Evolutionary conservation across 2,113 vertebrate genomes (phyloP).

Genomic region (Hystrix cristata): DNA sequence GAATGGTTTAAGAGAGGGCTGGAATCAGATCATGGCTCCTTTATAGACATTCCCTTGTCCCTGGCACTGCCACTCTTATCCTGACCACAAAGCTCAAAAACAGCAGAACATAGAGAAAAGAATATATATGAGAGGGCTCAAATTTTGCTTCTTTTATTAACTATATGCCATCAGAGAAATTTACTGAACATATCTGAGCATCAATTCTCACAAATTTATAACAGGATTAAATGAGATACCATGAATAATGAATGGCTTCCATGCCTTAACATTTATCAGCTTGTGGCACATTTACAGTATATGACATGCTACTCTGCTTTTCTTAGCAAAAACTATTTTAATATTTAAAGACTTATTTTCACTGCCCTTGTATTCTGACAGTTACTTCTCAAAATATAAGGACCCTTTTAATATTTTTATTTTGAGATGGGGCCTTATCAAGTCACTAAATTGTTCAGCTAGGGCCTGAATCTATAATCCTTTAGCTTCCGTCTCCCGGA

Average conservation of each 20-base stretch:
- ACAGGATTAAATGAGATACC: neutral
- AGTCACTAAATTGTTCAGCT: neutral
- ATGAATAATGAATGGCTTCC: neutral
- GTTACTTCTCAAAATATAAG: slow-evolving; percentile 74
- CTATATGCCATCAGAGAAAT: neutral
- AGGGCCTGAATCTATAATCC: neutral
- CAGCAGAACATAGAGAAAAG: neutral
- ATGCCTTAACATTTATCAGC: neutral
- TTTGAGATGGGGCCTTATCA: neutral
- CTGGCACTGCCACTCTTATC: rapidly evolving
- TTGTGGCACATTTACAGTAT: neutral
- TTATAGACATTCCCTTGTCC: neutral
- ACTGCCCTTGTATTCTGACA: slow-evolving; percentile 70
- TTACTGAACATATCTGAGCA: neutral
- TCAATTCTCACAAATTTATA: neutral
- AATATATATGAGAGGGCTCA: rapidly evolving
- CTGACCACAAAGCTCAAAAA: neutral
- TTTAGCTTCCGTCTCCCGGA: neutral
- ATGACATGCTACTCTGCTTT: neutral
- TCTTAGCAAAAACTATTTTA: neutral
- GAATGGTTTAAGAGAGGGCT: neutral
- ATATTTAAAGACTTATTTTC: slow-evolving; percentile 40
- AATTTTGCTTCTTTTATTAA: neutral
- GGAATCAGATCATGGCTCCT: neutral
- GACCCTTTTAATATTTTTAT: neutral